Evolutionary conservation across 2,797 vertebrate species (phyloP), one percentile per base, ranked within the genome.

Genomic region (Xerus rutilus): DNA sequence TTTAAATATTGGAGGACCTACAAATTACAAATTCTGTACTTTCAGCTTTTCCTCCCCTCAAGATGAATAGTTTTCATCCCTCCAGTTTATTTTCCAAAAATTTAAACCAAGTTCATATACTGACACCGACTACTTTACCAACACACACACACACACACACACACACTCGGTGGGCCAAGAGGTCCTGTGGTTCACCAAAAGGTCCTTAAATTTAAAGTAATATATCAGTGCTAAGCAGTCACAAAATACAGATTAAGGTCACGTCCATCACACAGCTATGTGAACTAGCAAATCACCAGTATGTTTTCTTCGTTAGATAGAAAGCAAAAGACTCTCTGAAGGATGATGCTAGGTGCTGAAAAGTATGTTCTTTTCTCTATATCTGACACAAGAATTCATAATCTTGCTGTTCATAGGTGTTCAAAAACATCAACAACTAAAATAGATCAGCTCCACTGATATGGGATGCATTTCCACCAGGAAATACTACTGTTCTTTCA

Each of bases 381-480:
- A 45, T 57, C 35, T 69, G 49, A 82, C 21, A 76, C 72, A 1
- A 52, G 45, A 73, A n/a, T 86, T 85, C 78, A 89, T 86, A 70
- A 76, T 73, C 69, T 83, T 93, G 7, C 52, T 57, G 77, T 85
- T 86, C 93, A 18, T 3, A 2, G 86, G 62, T 90, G 67, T 89
- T 95, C 91, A 64, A 72, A 97, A 94, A 86, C 89, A 94, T 64
- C 30, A 69, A 94, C 45, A 91, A 59, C 84, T 93, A 52, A 95
- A 94, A 91, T 45, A 79, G 52, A 90, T 47, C 57, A 90, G 20
- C 14, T 49, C n/a, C 72, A 67, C 45, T 65, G 49, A 88, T 85
- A n/a, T 0, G 0, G 43, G 88, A 52, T 81, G 32, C 7, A 35
- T 81, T 73, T 91, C 88, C 79, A 96, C 52, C 52, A 93, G 93